A percentile compares a stretch with the other conserved stretches of the same genome.
These are phyloP conservation scores for Drosophila serrata DNA, from an alignment of 1,140 invertebrate genomes.

Conservation along the genomic window DNA sequence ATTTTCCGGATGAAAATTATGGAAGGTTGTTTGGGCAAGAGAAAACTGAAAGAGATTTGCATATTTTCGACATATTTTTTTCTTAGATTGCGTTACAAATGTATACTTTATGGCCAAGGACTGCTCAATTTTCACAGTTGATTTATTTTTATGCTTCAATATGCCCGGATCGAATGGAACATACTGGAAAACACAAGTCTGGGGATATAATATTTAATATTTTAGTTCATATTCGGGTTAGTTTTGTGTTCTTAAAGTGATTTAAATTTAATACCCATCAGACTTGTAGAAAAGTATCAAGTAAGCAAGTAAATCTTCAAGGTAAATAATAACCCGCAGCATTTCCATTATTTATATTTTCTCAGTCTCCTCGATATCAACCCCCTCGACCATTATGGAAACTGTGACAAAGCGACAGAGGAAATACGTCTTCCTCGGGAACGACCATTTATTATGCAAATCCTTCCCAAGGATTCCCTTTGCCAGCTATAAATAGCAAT, in stretches of 20 bases:
- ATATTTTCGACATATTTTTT: conserved; percentile 77
- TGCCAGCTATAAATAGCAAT: conserved; percentile 63
- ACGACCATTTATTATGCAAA: conserved; percentile 58
- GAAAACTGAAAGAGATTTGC: conserved; percentile 53
- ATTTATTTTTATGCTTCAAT: conserved; percentile 62
- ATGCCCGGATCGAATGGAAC: neutral
- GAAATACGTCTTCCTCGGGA: conserved; percentile 51
- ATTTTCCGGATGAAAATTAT: conserved; percentile 33
- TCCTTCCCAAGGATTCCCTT: conserved; percentile 5
- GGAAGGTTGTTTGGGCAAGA: conserved; percentile 9
- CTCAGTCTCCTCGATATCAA: conserved; percentile 5
- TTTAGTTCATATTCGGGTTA: neutral
- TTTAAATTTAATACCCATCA: neutral
- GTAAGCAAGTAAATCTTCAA: neutral
- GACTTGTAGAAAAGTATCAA: neutral
- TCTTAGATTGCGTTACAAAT: conserved; percentile 68
- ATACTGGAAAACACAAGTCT: neutral
- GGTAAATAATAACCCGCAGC: neutral
- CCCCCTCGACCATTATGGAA: conserved; percentile 27
- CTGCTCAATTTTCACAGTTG: conserved; percentile 64
- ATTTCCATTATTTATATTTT: conserved; percentile 7
- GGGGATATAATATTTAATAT: neutral
- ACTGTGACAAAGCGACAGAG: conserved; percentile 57
- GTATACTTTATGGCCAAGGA: conserved; percentile 65
- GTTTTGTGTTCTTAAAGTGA: neutral